phyloP scores from a whole-genome alignment of 2,113 vertebrate genomes.

The Oenanthe melanoleuca region DNA sequence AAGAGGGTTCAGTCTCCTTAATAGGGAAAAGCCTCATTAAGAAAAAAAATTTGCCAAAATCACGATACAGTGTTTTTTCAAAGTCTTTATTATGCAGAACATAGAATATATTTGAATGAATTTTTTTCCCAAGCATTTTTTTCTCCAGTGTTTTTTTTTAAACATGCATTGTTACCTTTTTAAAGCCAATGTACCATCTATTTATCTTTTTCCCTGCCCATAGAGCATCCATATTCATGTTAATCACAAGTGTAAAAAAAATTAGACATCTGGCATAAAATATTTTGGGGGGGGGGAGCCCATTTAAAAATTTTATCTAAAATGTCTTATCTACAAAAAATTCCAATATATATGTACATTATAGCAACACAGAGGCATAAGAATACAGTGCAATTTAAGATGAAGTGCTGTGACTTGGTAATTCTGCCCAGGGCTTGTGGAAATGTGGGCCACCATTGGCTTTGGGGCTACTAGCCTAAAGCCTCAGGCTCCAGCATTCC shows the following conservation, averaged over 20 bases:
- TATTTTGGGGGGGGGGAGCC: not conserved
- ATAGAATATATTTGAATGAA: slow-evolving; percentile 62
- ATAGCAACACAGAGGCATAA: slow-evolving; percentile 60
- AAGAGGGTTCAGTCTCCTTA: not conserved
- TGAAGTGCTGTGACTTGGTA: slow-evolving; percentile 57
- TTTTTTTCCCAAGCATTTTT: slow-evolving; percentile 53
- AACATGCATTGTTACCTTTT: slow-evolving; percentile 68
- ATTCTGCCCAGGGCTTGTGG: slow-evolving; percentile 20
- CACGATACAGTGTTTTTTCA: not conserved
- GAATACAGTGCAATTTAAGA: slow-evolving; percentile 71
- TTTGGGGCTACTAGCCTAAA: slow-evolving; percentile 42
- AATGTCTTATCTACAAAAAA: slow-evolving; percentile 75
- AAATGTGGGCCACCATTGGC: slow-evolving; percentile 67
- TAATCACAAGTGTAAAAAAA: slow-evolving; percentile 69
- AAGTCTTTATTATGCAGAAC: slow-evolving; percentile 77
- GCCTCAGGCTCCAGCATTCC: slow-evolving; percentile 56
- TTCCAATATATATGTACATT: slow-evolving; percentile 64
- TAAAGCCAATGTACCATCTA: slow-evolving; percentile 43
- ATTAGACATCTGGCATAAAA: slow-evolving; percentile 69
- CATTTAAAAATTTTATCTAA: slow-evolving; percentile 70
- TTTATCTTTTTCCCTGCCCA: slow-evolving; percentile 21
- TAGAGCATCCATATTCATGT: slow-evolving; percentile 45
- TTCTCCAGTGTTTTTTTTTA: not conserved
- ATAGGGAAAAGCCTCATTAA: not conserved
- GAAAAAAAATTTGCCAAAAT: not conserved